Conservation (phyloP, 2,888 invertebrate genomes). For the Caenorhabditis wallacei region DNA sequence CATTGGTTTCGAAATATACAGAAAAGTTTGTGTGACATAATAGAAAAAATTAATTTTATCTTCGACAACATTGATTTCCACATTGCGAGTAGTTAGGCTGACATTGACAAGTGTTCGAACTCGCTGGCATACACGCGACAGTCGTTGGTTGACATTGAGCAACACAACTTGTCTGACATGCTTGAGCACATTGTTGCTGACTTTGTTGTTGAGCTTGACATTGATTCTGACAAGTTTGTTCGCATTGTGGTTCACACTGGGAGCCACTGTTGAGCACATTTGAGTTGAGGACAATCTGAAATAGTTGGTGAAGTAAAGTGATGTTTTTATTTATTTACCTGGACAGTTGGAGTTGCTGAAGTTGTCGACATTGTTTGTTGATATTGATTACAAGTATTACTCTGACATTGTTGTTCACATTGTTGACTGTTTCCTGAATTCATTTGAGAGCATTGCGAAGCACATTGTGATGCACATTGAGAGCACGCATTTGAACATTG, state of each 20-base stretch:
- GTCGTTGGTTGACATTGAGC: slow-evolving; percentile 57
- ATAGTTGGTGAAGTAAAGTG: not conserved
- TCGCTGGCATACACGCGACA: slow-evolving; percentile 49
- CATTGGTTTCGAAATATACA: slow-evolving; percentile 49
- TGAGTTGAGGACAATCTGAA: slow-evolving; percentile 58
- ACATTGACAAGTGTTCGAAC: slow-evolving; percentile 46
- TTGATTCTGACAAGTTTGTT: slow-evolving; percentile 57
- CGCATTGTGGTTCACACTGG: slow-evolving; percentile 63
- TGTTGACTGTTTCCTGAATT: slow-evolving; percentile 46
- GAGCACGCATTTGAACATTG: slow-evolving; percentile 56
- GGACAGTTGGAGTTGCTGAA: slow-evolving; percentile 47
- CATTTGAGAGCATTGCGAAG: slow-evolving; percentile 39
- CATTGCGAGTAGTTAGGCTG: slow-evolving; percentile 63
- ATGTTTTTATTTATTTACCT: slow-evolving; percentile 10
- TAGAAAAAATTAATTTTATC: slow-evolving; percentile 8
- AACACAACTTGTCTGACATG: slow-evolving; percentile 61
- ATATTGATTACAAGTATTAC: slow-evolving; percentile 37
- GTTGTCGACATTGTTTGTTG: slow-evolving; percentile 23
- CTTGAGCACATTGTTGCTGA: slow-evolving; percentile 60
- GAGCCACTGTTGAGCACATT: slow-evolving; percentile 53
- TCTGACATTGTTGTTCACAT: slow-evolving; percentile 59
- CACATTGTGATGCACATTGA: slow-evolving; percentile 58
- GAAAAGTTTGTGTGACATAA: slow-evolving; percentile 17
- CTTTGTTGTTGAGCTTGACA: slow-evolving; percentile 59
- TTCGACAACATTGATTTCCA: slow-evolving; percentile 61